These are phyloP conservation scores for Drosophila kambysellisi DNA, from an alignment of 2,888 invertebrate genomes.

Conservation along the genomic window DNA sequence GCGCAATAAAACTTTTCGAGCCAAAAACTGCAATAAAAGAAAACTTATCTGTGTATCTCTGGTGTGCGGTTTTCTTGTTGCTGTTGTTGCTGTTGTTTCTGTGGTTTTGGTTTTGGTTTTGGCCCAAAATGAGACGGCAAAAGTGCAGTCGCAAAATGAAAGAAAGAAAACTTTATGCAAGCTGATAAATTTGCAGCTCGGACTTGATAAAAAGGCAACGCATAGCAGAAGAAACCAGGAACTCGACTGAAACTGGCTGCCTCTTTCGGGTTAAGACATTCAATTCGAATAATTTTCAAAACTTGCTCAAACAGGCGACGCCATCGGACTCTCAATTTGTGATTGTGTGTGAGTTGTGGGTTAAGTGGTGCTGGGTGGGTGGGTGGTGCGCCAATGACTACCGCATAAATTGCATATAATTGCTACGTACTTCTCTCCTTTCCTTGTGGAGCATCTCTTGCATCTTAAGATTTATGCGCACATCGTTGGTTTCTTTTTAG, in stretches of 20 bases:
- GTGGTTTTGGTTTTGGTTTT: constrained; percentile 9
- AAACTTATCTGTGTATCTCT: constrained; percentile 73
- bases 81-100: constrained; percentile 10
- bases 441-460: constrained; percentile 23
- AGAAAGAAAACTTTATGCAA: constrained; percentile 74
- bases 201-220: constrained; percentile 77
- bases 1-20: constrained; percentile 69
- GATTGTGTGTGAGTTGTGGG: constrained; percentile 22
- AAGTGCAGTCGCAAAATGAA: constrained; percentile 33
- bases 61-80: constrained; percentile 31
- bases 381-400: constrained; percentile 34
- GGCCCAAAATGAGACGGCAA: constrained; percentile 35
- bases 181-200: constrained; percentile 74
- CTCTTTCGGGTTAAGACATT: constrained; percentile 70
- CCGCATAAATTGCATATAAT: constrained; percentile 84
- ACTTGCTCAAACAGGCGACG: constrained; percentile 42
- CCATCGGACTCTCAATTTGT: constrained; percentile 50
- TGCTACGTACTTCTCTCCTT: constrained; percentile 57
- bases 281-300: constrained; percentile 74
- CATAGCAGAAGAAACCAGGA: background rate
- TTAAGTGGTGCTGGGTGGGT: background rate
- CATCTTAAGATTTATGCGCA: constrained; percentile 73
- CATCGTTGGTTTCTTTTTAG: constrained; percentile 60
- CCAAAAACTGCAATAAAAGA: constrained; percentile 76
- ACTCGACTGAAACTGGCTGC: constrained; percentile 2